These are phyloP conservation scores for Xenopus borealis DNA, from an alignment of 2,113 vertebrate species.

Conservation along the genomic window DNA sequence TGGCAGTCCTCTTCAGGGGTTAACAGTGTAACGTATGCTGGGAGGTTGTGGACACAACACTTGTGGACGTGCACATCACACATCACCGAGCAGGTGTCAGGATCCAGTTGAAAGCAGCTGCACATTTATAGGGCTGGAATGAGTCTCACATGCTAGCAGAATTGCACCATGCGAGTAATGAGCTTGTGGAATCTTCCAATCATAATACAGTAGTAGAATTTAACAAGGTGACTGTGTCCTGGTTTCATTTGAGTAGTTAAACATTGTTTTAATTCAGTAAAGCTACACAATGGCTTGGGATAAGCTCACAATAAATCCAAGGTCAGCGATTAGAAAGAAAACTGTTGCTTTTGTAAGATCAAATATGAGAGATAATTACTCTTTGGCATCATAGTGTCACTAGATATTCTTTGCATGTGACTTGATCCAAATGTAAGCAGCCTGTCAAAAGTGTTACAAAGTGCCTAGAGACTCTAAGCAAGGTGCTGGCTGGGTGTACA, in stretches of 20 bases:
- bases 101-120: slow-evolving; percentile 19
- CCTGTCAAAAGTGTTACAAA: too few species aligned
- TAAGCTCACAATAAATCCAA: too few species aligned
- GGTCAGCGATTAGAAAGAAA: too few species aligned
- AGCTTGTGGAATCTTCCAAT: background rate
- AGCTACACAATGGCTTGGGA: too few species aligned
- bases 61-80: background rate
- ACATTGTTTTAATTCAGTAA: background rate
- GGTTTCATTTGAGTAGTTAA: background rate
- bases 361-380: too few species aligned
- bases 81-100: background rate
- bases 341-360: too few species aligned
- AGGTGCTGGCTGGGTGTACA: too few species aligned
- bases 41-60: slow-evolving; percentile 7
- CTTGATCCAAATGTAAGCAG: too few species aligned
- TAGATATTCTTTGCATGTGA: too few species aligned
- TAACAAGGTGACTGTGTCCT: background rate
- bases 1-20: background rate
- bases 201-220: background rate
- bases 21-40: background rate
- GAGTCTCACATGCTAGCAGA: background rate
- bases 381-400: too few species aligned
- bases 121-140: slow-evolving; percentile 6
- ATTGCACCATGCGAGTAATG: background rate
- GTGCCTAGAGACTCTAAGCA: too few species aligned